These are phyloP conservation scores for Anastrepha ludens DNA, from an alignment of 1,140 invertebrate species.

Conservation along the genomic window DNA sequence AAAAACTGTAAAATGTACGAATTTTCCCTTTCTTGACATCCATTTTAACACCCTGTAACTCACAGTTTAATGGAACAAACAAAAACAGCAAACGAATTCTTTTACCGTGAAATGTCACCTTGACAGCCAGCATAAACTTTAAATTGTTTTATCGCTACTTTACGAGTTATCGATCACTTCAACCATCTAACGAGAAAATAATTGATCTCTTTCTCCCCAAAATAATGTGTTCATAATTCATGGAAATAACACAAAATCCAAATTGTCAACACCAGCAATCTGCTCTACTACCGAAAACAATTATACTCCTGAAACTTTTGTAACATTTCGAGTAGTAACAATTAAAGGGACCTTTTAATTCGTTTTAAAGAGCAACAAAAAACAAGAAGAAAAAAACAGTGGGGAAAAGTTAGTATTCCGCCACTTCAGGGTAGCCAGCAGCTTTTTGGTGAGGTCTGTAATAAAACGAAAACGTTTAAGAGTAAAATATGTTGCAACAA, in stretches of 20 bases:
- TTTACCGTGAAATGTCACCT: too few species aligned
- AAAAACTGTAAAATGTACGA: too few species aligned
- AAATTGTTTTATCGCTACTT: too few species aligned
- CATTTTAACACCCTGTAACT: too few species aligned
- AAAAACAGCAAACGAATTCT: too few species aligned
- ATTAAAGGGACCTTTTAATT: constrained; percentile 23
- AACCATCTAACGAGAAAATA: too few species aligned
- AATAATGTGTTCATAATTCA: not conserved
- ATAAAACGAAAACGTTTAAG: constrained; percentile 41
- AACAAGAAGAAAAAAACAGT: not conserved
- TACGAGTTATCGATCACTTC: too few species aligned
- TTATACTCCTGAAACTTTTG: constrained; percentile 11
- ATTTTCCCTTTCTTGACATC: too few species aligned
- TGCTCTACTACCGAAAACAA: not conserved
- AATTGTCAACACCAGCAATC: not conserved
- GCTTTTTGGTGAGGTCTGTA: not conserved
- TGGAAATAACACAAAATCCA: not conserved
- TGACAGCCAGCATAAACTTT: too few species aligned
- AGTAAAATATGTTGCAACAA: constrained; percentile 23
- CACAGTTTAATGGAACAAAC: too few species aligned
- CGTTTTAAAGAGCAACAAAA: not conserved
- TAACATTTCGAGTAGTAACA: not conserved
- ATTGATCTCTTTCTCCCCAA: not conserved
- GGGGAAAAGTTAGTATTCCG: not conserved
- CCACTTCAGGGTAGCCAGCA: not conserved